Conservation (phyloP, 1,140 invertebrate genomes). For the Paramacrobiotus metropolitanus region DNA sequence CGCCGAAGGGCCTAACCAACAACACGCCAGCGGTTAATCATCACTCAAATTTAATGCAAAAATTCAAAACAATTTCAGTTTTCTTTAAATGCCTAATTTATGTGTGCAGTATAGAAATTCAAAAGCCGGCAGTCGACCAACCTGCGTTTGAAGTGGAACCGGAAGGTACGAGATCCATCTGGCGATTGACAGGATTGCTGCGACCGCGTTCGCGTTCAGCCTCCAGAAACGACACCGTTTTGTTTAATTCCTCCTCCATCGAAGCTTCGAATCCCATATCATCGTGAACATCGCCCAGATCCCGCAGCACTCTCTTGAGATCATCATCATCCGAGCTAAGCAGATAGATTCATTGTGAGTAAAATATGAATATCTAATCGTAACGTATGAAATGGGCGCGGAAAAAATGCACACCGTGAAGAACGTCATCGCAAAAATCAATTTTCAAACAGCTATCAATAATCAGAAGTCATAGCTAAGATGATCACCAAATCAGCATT, state of each 20-base stretch:
- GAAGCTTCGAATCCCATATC: not conserved
- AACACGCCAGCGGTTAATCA: not conserved
- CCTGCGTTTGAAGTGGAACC: not conserved
- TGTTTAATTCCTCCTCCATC: not conserved
- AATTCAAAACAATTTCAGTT: not conserved
- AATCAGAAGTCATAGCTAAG: no score
- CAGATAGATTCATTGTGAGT: no score
- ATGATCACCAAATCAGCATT: no score
- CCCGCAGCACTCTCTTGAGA: not conserved
- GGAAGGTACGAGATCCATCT: no score
- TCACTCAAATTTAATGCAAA: not conserved
- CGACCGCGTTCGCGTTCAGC: not conserved
- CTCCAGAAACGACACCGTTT: not conserved
- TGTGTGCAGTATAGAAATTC: not conserved
- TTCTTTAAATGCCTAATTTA: not conserved
- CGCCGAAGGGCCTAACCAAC: not conserved
- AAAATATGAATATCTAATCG: no score
- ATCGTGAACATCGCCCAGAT: not conserved
- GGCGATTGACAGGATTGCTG: not conserved
- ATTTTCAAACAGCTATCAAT: no score
- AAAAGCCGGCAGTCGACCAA: not conserved
- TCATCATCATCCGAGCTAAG: not conserved
- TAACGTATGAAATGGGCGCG: no score
- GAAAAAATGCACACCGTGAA: no score
- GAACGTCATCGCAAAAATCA: no score